phyloP scores from a whole-genome alignment of 2,888 invertebrate species.

The Erpobdella octoculata region DNA sequence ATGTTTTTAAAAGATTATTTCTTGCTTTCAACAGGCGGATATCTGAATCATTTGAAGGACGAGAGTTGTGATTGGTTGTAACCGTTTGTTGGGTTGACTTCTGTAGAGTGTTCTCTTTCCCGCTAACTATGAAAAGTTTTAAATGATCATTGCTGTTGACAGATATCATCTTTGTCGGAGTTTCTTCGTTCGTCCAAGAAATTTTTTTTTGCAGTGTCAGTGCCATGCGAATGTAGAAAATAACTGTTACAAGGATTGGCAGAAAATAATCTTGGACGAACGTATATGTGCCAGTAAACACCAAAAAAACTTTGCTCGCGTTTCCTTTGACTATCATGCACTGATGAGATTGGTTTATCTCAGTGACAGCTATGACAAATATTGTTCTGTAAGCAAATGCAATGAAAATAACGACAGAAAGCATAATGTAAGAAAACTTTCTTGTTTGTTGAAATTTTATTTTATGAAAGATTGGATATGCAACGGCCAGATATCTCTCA shows the following conservation, averaged over 20 bases:
- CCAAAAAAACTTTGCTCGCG: constrained; percentile 4
- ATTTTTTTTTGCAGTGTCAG: constrained; percentile 23
- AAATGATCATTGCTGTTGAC: no score
- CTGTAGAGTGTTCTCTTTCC: no score
- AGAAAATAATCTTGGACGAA: constrained; percentile 29
- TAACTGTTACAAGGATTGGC: constrained; percentile 21
- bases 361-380: constrained; percentile 25
- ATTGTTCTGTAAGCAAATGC: constrained; percentile 25
- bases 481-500: constrained; percentile 32
- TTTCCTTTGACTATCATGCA: constrained; percentile 15
- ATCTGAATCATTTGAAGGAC: no score
- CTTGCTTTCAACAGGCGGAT: constrained; percentile 25
- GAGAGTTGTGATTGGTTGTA: no score
- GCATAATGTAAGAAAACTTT: constrained; percentile 5
- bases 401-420: constrained; percentile 21
- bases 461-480: constrained; percentile 33
- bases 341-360: neutral
- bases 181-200: neutral
- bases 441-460: constrained; percentile 9
- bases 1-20: constrained; percentile 27
- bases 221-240: constrained; percentile 29
- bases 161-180: no score
- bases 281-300: constrained; percentile 10
- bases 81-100: no score
- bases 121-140: no score